Evolutionary conservation across 1,140 invertebrate species (phyloP).

Genomic region (Leptinotarsa lineolata): DNA sequence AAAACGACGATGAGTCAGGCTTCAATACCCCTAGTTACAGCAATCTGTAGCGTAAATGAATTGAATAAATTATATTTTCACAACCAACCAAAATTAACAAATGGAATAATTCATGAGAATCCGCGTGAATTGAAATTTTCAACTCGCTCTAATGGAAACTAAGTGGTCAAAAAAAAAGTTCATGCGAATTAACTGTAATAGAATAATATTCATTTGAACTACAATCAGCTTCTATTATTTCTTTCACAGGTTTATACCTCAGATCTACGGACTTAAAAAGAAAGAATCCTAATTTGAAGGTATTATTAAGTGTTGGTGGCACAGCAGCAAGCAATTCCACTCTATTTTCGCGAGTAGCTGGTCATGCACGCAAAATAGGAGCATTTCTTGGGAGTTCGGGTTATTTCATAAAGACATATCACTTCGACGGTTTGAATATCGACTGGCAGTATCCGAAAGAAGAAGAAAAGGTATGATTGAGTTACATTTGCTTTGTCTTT

Average conservation of each 20-base stretch:
- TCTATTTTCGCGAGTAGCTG: slow-evolving; percentile 20
- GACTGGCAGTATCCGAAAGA: slow-evolving; percentile 37
- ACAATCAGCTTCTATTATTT: neutral
- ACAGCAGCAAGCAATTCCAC: slow-evolving; percentile 9
- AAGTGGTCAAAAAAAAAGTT: no score
- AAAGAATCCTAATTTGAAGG: slow-evolving; percentile 28
- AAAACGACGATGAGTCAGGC: no score
- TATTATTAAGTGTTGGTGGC: slow-evolving; percentile 32
- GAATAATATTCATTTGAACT: no score
- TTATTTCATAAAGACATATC: slow-evolving; percentile 26
- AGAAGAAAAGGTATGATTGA: slow-evolving; percentile 26
- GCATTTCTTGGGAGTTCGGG: slow-evolving; percentile 25
- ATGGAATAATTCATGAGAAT: no score
- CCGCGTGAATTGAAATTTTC: no score
- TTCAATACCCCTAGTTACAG: no score
- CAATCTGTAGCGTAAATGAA: no score
- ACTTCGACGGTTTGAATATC: slow-evolving; percentile 37
- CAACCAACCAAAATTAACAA: no score
- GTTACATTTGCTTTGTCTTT: neutral
- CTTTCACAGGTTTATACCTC: slow-evolving; percentile 16
- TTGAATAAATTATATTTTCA: no score
- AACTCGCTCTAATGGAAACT: no score
- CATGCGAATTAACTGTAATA: no score
- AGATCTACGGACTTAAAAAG: slow-evolving; percentile 25
- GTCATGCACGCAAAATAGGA: slow-evolving; percentile 21